These are phyloP conservation scores for Dasypus novemcinctus DNA, from an alignment of 2,113 vertebrate species.

Conservation along the genomic window DNA sequence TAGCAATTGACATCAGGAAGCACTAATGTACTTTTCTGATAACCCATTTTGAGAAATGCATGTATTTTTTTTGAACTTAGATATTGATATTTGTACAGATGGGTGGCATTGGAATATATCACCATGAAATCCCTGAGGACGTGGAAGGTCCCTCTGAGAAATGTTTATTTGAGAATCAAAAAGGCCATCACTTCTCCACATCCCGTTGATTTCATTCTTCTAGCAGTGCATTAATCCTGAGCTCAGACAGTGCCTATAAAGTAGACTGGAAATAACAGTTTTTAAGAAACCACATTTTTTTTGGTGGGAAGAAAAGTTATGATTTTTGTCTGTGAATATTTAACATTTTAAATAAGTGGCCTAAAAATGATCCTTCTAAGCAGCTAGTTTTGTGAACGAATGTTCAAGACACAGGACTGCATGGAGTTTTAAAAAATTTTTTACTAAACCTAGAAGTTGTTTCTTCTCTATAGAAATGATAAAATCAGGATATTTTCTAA, in stretches of 20 bases:
- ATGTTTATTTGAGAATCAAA: slow-evolving; percentile 70
- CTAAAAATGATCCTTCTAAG: neutral
- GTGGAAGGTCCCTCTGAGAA: slow-evolving; percentile 68
- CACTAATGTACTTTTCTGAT: slow-evolving; percentile 48
- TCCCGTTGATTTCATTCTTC: slow-evolving; percentile 53
- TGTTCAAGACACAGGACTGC: neutral
- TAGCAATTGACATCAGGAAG: neutral
- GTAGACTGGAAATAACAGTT: slow-evolving; percentile 39
- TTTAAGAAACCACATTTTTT: slow-evolving; percentile 41
- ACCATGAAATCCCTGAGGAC: slow-evolving; percentile 58
- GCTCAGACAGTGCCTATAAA: slow-evolving; percentile 25
- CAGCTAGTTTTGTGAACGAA: neutral
- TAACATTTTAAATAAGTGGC: slow-evolving; percentile 50
- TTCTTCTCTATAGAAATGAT: neutral
- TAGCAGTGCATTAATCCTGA: slow-evolving; percentile 56
- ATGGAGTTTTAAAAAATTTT: neutral
- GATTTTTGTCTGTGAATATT: slow-evolving; percentile 45
- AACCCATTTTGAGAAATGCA: slow-evolving; percentile 63
- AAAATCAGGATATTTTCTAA: neutral
- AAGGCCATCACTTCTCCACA: slow-evolving; percentile 58
- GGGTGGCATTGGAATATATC: slow-evolving; percentile 73
- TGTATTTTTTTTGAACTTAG: slow-evolving; percentile 51
- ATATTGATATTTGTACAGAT: slow-evolving; percentile 74
- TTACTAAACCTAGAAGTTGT: neutral
- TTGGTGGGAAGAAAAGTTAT: slow-evolving; percentile 26